phyloP scores from a whole-genome alignment of 2,113 vertebrate genomes.

The Cnemophilus loriae region DNA sequence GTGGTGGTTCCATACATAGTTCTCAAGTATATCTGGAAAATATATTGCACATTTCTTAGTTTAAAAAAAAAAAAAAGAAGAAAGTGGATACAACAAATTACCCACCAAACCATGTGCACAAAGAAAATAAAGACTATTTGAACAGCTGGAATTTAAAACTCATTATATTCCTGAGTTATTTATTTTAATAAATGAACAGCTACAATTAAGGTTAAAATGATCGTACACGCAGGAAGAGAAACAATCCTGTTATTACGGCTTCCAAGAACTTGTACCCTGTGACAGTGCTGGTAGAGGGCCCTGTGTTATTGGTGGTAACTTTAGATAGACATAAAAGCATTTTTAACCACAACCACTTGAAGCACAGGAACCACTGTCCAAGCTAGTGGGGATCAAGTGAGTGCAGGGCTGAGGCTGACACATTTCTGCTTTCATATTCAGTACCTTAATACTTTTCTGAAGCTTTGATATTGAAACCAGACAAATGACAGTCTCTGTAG shows the following conservation, averaged over 20 bases:
- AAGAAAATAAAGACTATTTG: slow-evolving; percentile 29
- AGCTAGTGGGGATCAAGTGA: not conserved
- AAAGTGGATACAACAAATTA: slow-evolving; percentile 32
- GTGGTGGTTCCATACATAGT: not conserved
- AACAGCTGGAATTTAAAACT: slow-evolving; percentile 55
- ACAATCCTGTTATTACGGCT: not conserved
- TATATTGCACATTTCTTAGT: not conserved
- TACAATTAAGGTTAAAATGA: slow-evolving; percentile 55
- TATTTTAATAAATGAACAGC: slow-evolving; percentile 53
- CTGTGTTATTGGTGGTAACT: slow-evolving; percentile 26
- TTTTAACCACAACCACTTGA: slow-evolving; percentile 32
- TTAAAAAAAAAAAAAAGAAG: not conserved
- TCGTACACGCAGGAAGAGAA: slow-evolving; percentile 34
- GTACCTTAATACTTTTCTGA: not conserved
- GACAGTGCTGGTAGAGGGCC: not conserved
- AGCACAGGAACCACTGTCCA: not conserved
- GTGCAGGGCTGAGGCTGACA: not conserved
- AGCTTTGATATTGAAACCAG: not conserved
- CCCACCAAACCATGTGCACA: not conserved
- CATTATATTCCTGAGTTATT: slow-evolving; percentile 31
- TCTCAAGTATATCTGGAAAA: slow-evolving; percentile 32
- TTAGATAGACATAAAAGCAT: not conserved
- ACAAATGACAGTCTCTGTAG: not conserved
- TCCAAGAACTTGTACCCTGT: slow-evolving; percentile 15
- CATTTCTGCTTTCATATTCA: slow-evolving; percentile 23